Evolutionary conservation across 2,113 vertebrate genomes (phyloP).

Genomic region (Gymnarchus niloticus): DNA sequence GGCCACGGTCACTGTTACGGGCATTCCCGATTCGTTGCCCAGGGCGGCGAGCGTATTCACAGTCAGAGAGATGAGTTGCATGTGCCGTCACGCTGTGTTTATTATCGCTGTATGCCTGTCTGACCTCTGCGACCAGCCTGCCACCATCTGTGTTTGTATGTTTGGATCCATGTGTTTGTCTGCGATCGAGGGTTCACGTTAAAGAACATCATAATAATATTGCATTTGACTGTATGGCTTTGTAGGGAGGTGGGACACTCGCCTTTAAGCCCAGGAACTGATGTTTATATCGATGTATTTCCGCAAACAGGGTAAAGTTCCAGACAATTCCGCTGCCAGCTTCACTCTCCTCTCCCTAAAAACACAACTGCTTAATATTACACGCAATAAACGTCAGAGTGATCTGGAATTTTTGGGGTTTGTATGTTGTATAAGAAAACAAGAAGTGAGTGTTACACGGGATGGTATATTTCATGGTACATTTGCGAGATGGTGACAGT

Average conservation of each 20-base stretch:
- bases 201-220: neutral
- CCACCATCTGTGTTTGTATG: neutral
- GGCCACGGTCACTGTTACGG: too few species aligned
- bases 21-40: too few species aligned
- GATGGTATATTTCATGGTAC: conserved; percentile 2
- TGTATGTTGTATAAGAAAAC: neutral
- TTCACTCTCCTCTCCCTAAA: neutral
- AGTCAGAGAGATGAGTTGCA: too few species aligned
- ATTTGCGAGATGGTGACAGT: conserved; percentile 18
- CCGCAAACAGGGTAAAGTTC: neutral
- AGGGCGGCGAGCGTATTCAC: too few species aligned
- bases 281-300: neutral
- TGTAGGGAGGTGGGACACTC: neutral
- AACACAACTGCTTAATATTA: neutral
- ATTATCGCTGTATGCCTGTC: too few species aligned
- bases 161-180: neutral
- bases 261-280: too few species aligned
- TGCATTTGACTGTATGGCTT: neutral
- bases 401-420: neutral
- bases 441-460: neutral
- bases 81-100: too few species aligned
- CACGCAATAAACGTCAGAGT: neutral
- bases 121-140: too few species aligned
- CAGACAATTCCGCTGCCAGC: neutral
- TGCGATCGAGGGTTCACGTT: neutral